These are phyloP conservation scores for Lanistes nyassanus DNA, from an alignment of 1,140 invertebrate species.

Conservation along the genomic window DNA sequence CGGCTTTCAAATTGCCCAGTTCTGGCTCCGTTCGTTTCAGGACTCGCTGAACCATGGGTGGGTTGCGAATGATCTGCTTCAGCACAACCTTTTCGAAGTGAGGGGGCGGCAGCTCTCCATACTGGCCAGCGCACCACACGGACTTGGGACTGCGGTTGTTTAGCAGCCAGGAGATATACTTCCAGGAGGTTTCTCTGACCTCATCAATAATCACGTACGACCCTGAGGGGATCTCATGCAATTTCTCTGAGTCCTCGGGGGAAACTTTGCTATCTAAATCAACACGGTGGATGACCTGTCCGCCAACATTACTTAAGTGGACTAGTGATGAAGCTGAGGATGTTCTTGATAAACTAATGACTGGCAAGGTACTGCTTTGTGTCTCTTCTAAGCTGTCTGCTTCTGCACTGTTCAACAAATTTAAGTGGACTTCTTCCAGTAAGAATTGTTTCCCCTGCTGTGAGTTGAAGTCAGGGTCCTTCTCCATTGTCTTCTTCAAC, in stretches of 20 bases:
- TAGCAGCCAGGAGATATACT: neutral
- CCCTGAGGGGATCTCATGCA: constrained; percentile 7
- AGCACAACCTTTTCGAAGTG: constrained; percentile 14
- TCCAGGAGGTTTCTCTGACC: neutral
- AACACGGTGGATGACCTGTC: neutral
- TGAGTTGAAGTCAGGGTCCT: too few species aligned
- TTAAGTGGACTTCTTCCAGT: too few species aligned
- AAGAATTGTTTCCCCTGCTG: too few species aligned
- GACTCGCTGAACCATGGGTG: constrained; percentile 29
- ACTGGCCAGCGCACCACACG: constrained; percentile 34
- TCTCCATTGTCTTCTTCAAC: too few species aligned
- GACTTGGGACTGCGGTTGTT: neutral
- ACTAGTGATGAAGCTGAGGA: neutral
- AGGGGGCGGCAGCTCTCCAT: constrained; percentile 5
- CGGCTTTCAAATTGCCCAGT: neutral
- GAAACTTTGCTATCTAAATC: neutral
- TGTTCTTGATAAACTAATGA: neutral
- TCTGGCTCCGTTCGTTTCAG: constrained; percentile 21
- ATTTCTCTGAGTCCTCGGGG: neutral
- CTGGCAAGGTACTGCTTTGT: neutral
- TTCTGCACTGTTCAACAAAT: too few species aligned
- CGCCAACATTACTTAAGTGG: neutral
- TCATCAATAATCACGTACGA: constrained; percentile 14
- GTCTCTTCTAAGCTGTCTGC: too few species aligned
- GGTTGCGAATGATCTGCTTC: constrained; percentile 30